Evolutionary conservation across 2,888 invertebrate species (phyloP).

Genomic region (Campaea margaritaria): DNA sequence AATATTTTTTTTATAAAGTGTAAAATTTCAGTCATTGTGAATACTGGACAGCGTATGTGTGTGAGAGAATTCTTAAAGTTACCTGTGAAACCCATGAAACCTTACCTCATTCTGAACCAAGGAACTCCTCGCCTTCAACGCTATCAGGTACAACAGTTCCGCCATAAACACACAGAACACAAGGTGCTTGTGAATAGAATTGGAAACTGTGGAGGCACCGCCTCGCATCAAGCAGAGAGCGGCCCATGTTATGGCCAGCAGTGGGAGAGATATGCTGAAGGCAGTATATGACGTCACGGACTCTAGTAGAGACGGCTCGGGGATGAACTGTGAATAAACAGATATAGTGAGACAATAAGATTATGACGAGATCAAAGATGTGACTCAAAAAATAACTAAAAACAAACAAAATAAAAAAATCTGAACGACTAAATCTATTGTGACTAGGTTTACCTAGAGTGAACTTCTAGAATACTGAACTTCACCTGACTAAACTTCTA

Average conservation of each 20-base stretch:
- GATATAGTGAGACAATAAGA: too few relatives aligned
- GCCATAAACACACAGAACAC: conserved; percentile 95
- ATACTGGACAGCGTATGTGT: not conserved
- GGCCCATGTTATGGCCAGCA: conserved; percentile 91
- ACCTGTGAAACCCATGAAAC: conserved; percentile 12
- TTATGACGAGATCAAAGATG: too few relatives aligned
- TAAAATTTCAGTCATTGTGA: too few relatives aligned
- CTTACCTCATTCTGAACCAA: conserved; percentile 92
- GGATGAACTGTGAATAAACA: conserved; percentile 86
- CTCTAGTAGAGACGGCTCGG: conserved; percentile 93
- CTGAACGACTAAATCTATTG: too few relatives aligned
- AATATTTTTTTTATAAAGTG: too few relatives aligned
- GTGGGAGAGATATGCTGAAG: conserved; percentile 92
- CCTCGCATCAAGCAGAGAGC: conserved; percentile 93
- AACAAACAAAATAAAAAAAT: too few relatives aligned
- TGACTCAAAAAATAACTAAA: too few relatives aligned
- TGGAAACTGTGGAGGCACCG: conserved; percentile 93
- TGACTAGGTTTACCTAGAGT: too few relatives aligned
- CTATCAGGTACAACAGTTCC: conserved; percentile 93
- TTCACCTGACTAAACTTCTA: too few relatives aligned
- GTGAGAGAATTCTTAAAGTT: not conserved
- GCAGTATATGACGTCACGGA: conserved; percentile 96
- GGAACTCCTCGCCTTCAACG: conserved; percentile 92
- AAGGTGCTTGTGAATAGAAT: conserved; percentile 96
- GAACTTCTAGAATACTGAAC: too few relatives aligned